phyloP scores from a whole-genome alignment of 2,888 invertebrate species.

The Drosophila acutilabella region DNA sequence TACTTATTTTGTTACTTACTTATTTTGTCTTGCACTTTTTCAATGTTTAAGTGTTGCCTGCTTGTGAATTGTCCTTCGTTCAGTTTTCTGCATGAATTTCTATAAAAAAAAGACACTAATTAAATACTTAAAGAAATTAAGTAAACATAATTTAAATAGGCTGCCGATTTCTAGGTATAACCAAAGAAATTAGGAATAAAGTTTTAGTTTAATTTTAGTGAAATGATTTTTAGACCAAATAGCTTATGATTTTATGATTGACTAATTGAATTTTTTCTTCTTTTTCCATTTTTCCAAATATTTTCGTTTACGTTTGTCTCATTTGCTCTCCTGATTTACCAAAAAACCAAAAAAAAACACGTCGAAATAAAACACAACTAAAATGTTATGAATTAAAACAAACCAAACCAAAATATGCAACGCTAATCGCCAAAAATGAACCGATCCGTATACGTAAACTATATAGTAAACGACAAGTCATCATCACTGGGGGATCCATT shows the following conservation, averaged over 20 bases:
- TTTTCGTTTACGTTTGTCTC: slow-evolving; percentile 39
- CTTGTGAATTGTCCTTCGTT: slow-evolving; percentile 39
- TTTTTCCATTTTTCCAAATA: slow-evolving; percentile 45
- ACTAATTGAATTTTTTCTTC: slow-evolving; percentile 58
- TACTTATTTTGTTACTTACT: background rate
- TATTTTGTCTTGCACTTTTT: slow-evolving; percentile 45
- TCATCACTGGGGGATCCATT: slow-evolving; percentile 88
- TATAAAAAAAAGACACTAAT: slow-evolving; percentile 3
- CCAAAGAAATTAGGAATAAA: slow-evolving; percentile 2
- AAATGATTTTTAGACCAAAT: slow-evolving; percentile 35
- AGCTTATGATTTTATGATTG: slow-evolving; percentile 55
- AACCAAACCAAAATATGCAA: slow-evolving; percentile 44
- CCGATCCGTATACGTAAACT: slow-evolving; percentile 57
- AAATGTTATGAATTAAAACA: slow-evolving; percentile 30
- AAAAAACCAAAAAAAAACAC: slow-evolving; percentile 26
- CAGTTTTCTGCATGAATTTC: slow-evolving; percentile 40
- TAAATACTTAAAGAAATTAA: slow-evolving; percentile 9
- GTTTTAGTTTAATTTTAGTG: slow-evolving; percentile 54
- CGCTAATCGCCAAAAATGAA: slow-evolving; percentile 58
- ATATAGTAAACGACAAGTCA: slow-evolving; percentile 85
- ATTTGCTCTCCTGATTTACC: slow-evolving; percentile 53
- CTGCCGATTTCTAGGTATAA: slow-evolving; percentile 28
- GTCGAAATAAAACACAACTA: slow-evolving; percentile 20
- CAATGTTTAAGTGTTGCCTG: slow-evolving; percentile 54
- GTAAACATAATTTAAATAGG: slow-evolving; percentile 27